Evolutionary conservation across 2,888 invertebrate species (phyloP).

Genomic region (Yponomeuta malinellus): DNA sequence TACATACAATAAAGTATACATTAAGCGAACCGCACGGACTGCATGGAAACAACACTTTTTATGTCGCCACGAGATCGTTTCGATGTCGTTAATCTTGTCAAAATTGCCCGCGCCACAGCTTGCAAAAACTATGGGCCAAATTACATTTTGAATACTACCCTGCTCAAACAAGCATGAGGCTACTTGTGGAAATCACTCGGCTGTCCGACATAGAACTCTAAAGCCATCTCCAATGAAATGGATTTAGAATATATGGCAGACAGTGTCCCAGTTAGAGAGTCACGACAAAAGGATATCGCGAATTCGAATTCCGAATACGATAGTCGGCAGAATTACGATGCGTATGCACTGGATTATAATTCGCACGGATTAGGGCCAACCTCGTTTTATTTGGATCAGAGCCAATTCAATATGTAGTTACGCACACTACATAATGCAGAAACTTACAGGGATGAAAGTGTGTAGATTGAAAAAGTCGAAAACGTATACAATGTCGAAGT

Average conservation of each 20-base stretch:
- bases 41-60: constrained; percentile 14
- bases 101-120: constrained; percentile 21
- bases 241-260: not conserved
- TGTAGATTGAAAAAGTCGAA: not conserved
- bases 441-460: not conserved
- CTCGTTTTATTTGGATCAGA: constrained; percentile 4
- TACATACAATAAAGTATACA: constrained; percentile 3
- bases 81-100: constrained; percentile 22
- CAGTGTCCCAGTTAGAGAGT: not conserved
- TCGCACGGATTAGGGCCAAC: constrained; percentile 2
- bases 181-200: not conserved
- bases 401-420: constrained; percentile 14
- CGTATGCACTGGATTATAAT: constrained; percentile 12
- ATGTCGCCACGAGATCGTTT: constrained; percentile 14
- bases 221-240: not conserved
- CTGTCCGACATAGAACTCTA: not conserved
- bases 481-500: not conserved
- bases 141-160: constrained; percentile 23
- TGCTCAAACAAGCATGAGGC: not conserved
- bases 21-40: not conserved
- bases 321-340: not conserved
- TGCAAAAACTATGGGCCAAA: constrained; percentile 20
- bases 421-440: not conserved
- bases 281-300: not conserved
- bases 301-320: not conserved